Evolutionary conservation across 2,888 invertebrate species (phyloP), one percentile per base, ranked within the genome.

Genomic region (Brachynemurus nebulosus): DNA sequence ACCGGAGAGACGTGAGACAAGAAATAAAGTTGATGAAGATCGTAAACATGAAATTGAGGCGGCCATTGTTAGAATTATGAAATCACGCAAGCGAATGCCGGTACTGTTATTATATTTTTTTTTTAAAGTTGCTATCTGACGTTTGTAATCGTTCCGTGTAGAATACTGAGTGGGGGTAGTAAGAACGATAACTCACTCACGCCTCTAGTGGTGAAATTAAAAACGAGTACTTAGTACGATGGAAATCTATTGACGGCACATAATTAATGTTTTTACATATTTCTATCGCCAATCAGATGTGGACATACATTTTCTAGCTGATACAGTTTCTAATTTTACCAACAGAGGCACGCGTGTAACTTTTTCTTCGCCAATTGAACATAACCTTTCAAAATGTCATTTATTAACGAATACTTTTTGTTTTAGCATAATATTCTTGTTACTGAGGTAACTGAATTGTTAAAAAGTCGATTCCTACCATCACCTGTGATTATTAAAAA

Each of bases 41-140:
- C 78, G 97, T 54, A 97, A 97, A 66, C 96, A 97, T 66, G 97
- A 97, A 72, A 97, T 98, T 55, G 98, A 98, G 70, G 97, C 97
- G 40, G 97, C 97, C 50, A 95, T 98, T 61, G 97, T 98, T 51
- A 78, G 95, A 61, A 96, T 98, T 62, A 98, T 98, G 98, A 98
- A 98, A 69, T 89, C 93, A 40, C 75, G 97, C 53, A 95, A 96
- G 74, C 81, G 85, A 58, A 84, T 97, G 80, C 77, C 86, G 64
- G 84, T 85, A 65, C n/a, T n/a, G n/a, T n/a, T n/a, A n/a, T n/a
- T 18, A 35, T 36, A 35, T 45, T 33, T 45, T 27, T 16, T 21
- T 42, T 46, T 40, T 47, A 36, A 16, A 35, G 16, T 27, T 20
- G 7, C n/a, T n/a, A n/a, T n/a, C n/a, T n/a, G n/a, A n/a, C n/a